Evolutionary conservation across 2,888 invertebrate genomes (phyloP).

Genomic region (Steinernema hermaphroditum): DNA sequence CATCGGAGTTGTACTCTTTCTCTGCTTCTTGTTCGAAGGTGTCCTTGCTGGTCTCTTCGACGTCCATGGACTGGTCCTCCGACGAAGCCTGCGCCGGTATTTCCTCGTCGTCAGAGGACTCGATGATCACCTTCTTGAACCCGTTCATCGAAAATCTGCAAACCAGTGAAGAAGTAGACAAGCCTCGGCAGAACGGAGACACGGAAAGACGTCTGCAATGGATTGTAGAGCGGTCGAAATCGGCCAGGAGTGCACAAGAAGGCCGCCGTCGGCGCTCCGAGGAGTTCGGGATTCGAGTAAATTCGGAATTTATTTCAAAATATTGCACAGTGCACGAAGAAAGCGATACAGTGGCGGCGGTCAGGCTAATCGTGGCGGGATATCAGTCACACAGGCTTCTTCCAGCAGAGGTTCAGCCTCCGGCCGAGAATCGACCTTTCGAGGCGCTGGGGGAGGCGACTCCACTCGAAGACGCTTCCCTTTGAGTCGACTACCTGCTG

Average conservation of each 20-base stretch:
- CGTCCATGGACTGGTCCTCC: not conserved
- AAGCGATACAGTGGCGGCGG: not conserved
- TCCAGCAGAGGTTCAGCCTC: not conserved
- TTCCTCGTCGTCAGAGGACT: not conserved
- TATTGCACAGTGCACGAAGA: not conserved
- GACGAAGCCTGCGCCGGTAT: not conserved
- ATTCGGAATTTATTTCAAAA: too few relatives aligned
- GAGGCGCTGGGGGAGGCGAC: not conserved
- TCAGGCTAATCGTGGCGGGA: conserved; percentile 13
- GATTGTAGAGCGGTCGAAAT: too few relatives aligned
- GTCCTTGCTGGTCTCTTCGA: too few relatives aligned
- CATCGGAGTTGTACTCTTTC: not conserved
- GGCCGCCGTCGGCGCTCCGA: too few relatives aligned
- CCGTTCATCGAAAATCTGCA: too few relatives aligned
- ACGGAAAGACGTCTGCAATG: too few relatives aligned
- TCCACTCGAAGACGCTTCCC: conserved; percentile 11
- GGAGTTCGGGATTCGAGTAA: too few relatives aligned
- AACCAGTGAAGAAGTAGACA: too few relatives aligned
- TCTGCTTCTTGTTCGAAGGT: not conserved
- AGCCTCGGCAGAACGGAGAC: too few relatives aligned
- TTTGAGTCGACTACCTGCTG: not conserved
- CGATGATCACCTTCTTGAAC: too few relatives aligned
- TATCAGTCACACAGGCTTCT: not conserved
- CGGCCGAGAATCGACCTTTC: not conserved
- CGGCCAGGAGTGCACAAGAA: too few relatives aligned